A percentile compares a stretch with the other conserved stretches of the same genome.
phyloP scores from a whole-genome alignment of 2,113 vertebrate genomes.

The Spizaetus ornatus region DNA sequence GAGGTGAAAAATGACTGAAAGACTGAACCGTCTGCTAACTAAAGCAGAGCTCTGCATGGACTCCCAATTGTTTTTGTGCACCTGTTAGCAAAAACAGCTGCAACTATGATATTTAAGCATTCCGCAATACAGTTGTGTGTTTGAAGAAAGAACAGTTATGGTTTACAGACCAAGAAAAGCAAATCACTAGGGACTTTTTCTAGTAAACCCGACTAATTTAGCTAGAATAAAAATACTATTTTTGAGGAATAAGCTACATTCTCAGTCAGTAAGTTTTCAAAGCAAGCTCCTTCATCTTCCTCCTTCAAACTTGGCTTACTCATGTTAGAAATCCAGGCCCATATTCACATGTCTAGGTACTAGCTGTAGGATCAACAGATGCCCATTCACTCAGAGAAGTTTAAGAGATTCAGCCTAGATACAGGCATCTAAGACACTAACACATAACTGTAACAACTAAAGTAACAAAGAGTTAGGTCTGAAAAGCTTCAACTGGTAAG shows the following conservation, averaged over 20 bases:
- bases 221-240: not conserved
- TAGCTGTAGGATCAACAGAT: not conserved
- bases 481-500: not conserved
- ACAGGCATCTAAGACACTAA: not conserved
- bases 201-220: not conserved
- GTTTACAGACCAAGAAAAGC: not conserved
- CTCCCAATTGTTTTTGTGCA: not conserved
- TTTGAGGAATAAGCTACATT: not conserved
- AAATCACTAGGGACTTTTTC: not conserved
- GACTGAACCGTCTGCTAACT: not conserved
- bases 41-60: not conserved
- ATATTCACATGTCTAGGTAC: not conserved
- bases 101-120: not conserved
- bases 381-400: not conserved
- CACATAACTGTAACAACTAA: not conserved
- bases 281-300: not conserved
- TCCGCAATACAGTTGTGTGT: not conserved
- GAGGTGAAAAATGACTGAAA: slow-evolving; percentile 20
- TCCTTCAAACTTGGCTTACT: not conserved
- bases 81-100: slow-evolving; percentile 58
- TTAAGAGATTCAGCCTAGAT: not conserved
- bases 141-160: not conserved
- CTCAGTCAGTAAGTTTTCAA: not conserved
- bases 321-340: not conserved
- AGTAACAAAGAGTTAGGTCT: not conserved